Evolutionary conservation across 1,140 invertebrate species (phyloP).

Genomic region (Oryctes rhinoceros): DNA sequence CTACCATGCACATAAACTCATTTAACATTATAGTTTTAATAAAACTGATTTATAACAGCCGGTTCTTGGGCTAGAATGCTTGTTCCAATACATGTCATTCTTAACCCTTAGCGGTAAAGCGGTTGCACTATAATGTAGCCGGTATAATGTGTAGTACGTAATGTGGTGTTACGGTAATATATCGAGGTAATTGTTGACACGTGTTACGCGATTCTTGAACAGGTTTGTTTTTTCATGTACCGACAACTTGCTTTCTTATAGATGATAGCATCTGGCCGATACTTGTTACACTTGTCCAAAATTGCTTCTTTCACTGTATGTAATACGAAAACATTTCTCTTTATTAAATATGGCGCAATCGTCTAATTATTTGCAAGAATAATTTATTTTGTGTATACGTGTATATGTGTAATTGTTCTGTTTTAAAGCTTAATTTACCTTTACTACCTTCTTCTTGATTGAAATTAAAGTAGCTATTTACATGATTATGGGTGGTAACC

Average conservation of each 20-base stretch:
- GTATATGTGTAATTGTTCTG: no score
- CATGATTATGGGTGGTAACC: no score
- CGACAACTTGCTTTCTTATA: neutral
- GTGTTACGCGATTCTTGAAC: constrained; percentile 9
- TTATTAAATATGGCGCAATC: no score
- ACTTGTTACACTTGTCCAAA: no score
- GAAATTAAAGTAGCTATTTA: no score
- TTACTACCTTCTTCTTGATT: no score
- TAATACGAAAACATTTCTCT: no score
- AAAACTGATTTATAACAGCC: constrained; percentile 34
- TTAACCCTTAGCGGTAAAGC: constrained; percentile 26
- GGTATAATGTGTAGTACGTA: neutral
- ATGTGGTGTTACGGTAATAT: constrained; percentile 23
- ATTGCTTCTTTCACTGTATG: no score
- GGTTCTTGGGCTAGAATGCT: constrained; percentile 9
- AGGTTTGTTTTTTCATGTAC: neutral
- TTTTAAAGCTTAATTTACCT: no score
- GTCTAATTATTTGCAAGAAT: no score
- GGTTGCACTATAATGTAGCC: constrained; percentile 11
- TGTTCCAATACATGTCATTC: constrained; percentile 18
- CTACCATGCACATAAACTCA: constrained; percentile 18
- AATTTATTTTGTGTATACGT: no score
- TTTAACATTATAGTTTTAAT: constrained; percentile 36
- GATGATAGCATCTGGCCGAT: no score
- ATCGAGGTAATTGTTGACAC: constrained; percentile 17